Evolutionary conservation across 2,888 invertebrate genomes (phyloP), one percentile per base, ranked within the genome.

Genomic region (Diadegma fenestrale): DNA sequence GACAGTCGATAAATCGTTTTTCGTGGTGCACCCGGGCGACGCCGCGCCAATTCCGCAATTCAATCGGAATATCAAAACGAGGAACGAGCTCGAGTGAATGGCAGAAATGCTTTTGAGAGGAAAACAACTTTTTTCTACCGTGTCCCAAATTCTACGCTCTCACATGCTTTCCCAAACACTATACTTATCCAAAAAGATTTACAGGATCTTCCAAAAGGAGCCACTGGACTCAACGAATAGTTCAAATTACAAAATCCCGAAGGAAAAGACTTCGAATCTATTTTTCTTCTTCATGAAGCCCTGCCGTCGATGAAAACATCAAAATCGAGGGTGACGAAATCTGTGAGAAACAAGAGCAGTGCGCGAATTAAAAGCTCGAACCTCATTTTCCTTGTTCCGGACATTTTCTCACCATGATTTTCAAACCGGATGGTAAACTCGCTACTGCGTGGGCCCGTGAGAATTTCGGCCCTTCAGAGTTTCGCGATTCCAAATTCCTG

Each of bases 11-110:
- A 81, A 84, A 84, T 84, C 81, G 81, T 77, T 81, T 73, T 41
- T 37, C 82, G n/a, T 43, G 43, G 75, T 77, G 51, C 51, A 66
- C 30, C 54, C 37, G 22, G 30, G 30, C 63, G 45, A 54, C 64
- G 26, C 45, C 48, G 58, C 80, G 37, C 72, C 75, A 78, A 43
- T 85, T 82, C 54, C 54, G 48, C 85, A 79, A 82, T 85, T 80
- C 85, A 79, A 85, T 79, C 79, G 78, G 79, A 82, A 82, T 82
- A 82, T 79, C 76, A 82, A 82, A 80, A 73, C 85, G 82, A 68
- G 68, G 73, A 80, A 64, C 77, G 78, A 81, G 72, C 77, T 22
- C 75, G 71, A 45, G 64, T 30, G 71, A 77, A 72, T 58, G 45
- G 72, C 61, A 64, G 69, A 61, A 84, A 72, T 58, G 77, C 61